Conservation (phyloP, 2,888 invertebrate genomes). For the Chironomus riparius region DNA sequence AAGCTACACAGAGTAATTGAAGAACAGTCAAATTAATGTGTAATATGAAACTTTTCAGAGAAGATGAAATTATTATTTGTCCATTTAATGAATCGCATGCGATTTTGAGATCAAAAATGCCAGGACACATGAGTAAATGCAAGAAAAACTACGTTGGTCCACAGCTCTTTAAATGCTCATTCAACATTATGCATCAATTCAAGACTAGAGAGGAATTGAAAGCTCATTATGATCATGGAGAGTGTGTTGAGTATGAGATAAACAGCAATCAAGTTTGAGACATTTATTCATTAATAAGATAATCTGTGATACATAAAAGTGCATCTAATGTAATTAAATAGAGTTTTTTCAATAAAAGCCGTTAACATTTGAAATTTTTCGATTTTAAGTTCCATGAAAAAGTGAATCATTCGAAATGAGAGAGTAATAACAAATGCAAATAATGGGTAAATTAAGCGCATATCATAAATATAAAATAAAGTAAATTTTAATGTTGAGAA, state of each 20-base stretch:
- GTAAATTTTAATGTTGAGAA: too few species aligned
- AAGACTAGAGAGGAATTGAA: not conserved
- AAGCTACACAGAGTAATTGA: too few species aligned
- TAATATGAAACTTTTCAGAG: not conserved
- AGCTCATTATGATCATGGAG: not conserved
- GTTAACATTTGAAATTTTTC: too few species aligned
- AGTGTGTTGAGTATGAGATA: not conserved
- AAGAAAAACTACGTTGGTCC: not conserved
- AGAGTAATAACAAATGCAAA: too few species aligned
- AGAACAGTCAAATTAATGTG: not conserved
- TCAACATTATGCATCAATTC: not conserved
- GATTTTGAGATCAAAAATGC: not conserved
- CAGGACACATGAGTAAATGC: not conserved
- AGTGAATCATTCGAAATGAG: too few species aligned
- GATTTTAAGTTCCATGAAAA: too few species aligned
- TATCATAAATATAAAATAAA: too few species aligned
- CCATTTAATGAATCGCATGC: not conserved
- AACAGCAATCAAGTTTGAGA: not conserved
- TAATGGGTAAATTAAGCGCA: too few species aligned
- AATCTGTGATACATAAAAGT: too few species aligned
- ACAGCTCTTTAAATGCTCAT: not conserved
- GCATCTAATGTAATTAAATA: too few species aligned
- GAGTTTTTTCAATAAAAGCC: too few species aligned
- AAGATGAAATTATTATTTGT: not conserved
- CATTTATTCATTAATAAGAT: too few species aligned